Evolutionary conservation across 2,888 invertebrate species (phyloP).

Genomic region (Hemistola chrysoprasaria): DNA sequence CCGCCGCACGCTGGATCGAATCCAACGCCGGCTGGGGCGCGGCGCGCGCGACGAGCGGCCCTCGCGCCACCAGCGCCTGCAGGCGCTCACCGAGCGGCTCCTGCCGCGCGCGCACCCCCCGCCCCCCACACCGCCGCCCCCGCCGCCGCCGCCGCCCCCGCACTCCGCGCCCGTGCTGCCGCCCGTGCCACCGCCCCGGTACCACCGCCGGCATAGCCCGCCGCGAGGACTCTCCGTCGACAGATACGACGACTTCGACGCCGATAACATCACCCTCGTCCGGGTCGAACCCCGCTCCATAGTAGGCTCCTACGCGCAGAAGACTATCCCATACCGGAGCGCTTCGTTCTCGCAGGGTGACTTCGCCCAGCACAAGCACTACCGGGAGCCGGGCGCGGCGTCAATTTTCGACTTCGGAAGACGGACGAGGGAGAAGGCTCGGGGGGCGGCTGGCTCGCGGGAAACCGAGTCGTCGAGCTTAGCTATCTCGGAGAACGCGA

Average conservation of each 20-base stretch:
- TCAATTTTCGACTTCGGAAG: slow-evolving; percentile 72
- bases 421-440: slow-evolving; percentile 46
- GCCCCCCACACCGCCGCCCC: slow-evolving; percentile 55
- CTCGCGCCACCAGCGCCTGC: slow-evolving; percentile 86
- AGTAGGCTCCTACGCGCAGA: slow-evolving; percentile 84
- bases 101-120: slow-evolving; percentile 83
- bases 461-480: slow-evolving; percentile 56
- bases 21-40: slow-evolving; percentile 89
- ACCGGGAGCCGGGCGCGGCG: slow-evolving; percentile 56
- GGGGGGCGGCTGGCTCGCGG: slow-evolving; percentile 45
- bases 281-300: slow-evolving; percentile 83
- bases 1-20: slow-evolving; percentile 90
- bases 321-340: slow-evolving; percentile 89
- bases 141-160: slow-evolving; percentile 66
- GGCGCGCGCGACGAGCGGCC: slow-evolving; percentile 76
- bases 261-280: slow-evolving; percentile 74
- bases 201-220: slow-evolving; percentile 76
- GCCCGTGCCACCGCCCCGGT: slow-evolving; percentile 80
- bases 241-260: slow-evolving; percentile 70
- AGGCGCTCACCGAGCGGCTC: slow-evolving; percentile 91
- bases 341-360: slow-evolving; percentile 95
- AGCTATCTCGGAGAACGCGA: slow-evolving; percentile 61
- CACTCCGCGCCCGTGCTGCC: slow-evolving; percentile 80
- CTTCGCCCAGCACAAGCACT: slow-evolving; percentile 83
- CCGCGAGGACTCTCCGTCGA: slow-evolving; percentile 72